A percentile compares a stretch with the other conserved stretches of the same genome.
Conservation (phyloP, 2,888 invertebrate genomes). For the Plagodis dolabraria region DNA sequence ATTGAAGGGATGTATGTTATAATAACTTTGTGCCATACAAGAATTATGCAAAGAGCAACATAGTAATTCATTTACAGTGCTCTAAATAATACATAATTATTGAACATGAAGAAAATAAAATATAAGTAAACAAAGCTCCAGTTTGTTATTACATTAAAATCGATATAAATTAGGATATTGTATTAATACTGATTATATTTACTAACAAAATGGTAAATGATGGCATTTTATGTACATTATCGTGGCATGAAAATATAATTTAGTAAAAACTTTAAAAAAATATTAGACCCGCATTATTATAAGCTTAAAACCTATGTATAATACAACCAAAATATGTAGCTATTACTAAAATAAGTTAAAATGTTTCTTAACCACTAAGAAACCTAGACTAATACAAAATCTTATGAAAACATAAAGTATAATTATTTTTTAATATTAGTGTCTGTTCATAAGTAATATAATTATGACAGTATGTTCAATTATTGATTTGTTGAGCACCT, state of each 20-base stretch:
- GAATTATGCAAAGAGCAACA: no score
- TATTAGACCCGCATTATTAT: conserved; percentile 76
- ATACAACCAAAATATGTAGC: conserved; percentile 60
- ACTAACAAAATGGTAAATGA: conserved; percentile 72
- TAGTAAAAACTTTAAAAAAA: conserved; percentile 49
- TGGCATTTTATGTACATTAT: conserved; percentile 74
- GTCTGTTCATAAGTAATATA: conserved; percentile 15
- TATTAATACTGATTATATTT: conserved; percentile 82
- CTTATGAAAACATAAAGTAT: neutral
- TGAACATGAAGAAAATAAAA: neutral
- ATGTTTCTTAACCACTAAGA: conserved; percentile 51
- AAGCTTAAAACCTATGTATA: conserved; percentile 53
- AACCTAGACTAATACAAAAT: conserved; percentile 7
- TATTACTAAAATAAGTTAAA: conserved; percentile 62
- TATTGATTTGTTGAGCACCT: conserved; percentile 37
- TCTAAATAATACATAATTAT: neutral
- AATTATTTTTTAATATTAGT: conserved; percentile 3
- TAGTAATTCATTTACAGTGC: no score
- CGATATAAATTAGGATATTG: conserved; percentile 74
- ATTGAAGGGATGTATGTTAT: no score
- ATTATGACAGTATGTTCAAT: conserved; percentile 32
- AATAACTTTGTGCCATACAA: no score
- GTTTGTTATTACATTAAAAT: conserved; percentile 41
- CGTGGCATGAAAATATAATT: conserved; percentile 63
- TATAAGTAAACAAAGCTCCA: conserved; percentile 21